Base-by-base conservation (phyloP, 1,140 invertebrate genomes). In the Magallana angulata region DNA sequence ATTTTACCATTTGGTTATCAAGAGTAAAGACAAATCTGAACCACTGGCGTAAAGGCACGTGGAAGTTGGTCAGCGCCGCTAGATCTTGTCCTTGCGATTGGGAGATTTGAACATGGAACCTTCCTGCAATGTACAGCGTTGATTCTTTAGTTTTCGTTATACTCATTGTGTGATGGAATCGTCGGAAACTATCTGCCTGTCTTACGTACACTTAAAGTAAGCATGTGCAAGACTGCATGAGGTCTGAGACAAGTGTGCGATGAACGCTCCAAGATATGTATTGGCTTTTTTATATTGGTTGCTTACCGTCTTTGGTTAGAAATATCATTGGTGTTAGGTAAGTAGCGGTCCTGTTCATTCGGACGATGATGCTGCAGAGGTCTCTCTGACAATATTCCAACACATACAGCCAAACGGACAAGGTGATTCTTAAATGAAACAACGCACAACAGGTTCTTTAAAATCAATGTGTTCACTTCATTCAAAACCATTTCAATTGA, bases 11-110 rank as follows among this genome's bases (percentile, higher is more conserved):
- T 57, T n/a, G 24, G 24, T 58, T n/a, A 30, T 84, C 24, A 12
- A 48, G 9, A 9, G 11, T 81, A 18, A 30, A 57, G 68, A 76
- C 68, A 11, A 91, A 71, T 89, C 90, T 60, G 36, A 91, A 87
- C 91, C 91, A 91, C 58, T 90, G 83, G 11, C 88, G 85, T 12
- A 81, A 81, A 9, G 91, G 91, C 5, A 91, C 36, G 11, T 12
- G 85, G 80, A 88, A 83, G 59, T 58, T 11, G 7, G 91, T 89
- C 1, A 89, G 30, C 5, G 86, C 88, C 16, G 91, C 91, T 18
- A 81, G 11, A 16, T 85, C 82, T 58, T 88, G 60, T 48, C 85
- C 82, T 58, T 88, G 36, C 7, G 80, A 60, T 7, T 88, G 76
- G 7, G 62, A 56, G 59, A 88, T 59, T 58, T 91, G 87, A 16